Percentiles rank a stretch among this genome's conserved stretches.
phyloP scores from a whole-genome alignment of 2,113 vertebrate species.

The Papio anubis region DNA sequence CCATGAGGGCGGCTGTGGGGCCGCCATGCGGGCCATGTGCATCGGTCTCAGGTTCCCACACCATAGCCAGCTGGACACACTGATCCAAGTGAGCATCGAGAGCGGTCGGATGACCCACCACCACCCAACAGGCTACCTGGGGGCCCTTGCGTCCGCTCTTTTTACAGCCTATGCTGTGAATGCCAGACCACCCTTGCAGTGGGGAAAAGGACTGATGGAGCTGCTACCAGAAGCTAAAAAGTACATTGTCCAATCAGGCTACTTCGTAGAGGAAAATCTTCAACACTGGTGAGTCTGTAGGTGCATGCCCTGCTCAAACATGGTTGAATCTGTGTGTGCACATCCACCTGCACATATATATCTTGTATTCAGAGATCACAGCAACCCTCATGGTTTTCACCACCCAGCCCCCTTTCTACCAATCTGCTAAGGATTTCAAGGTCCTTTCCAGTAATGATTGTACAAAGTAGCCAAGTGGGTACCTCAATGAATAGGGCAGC shows the following conservation, averaged over 20 bases:
- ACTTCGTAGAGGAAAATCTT: constrained; percentile 86
- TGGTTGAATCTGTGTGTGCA: neutral
- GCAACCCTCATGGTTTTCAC: neutral
- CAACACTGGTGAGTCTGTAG: constrained; percentile 83
- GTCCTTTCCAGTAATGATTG: neutral
- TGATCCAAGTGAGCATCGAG: constrained; percentile 88
- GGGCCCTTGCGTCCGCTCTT: constrained; percentile 86
- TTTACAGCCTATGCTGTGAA: constrained; percentile 86
- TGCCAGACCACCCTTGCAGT: constrained; percentile 75
- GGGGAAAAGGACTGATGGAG: constrained; percentile 86
- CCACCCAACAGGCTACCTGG: constrained; percentile 90
- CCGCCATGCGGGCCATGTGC: constrained; percentile 91
- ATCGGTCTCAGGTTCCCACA: constrained; percentile 86
- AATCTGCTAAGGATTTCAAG: neutral
- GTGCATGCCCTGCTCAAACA: neutral
- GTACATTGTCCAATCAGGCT: constrained; percentile 77
- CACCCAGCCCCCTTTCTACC: neutral
- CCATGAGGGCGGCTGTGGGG: constrained; percentile 85
- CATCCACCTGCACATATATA: accelerated
- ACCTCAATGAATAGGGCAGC: neutral
- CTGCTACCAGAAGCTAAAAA: constrained; percentile 82
- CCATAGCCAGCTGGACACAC: constrained; percentile 73
- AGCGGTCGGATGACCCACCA: constrained; percentile 92
- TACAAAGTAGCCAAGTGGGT: neutral
- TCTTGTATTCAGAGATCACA: neutral